Conservation (phyloP, 2,888 invertebrate species). For the Electrophaes corylata region DNA sequence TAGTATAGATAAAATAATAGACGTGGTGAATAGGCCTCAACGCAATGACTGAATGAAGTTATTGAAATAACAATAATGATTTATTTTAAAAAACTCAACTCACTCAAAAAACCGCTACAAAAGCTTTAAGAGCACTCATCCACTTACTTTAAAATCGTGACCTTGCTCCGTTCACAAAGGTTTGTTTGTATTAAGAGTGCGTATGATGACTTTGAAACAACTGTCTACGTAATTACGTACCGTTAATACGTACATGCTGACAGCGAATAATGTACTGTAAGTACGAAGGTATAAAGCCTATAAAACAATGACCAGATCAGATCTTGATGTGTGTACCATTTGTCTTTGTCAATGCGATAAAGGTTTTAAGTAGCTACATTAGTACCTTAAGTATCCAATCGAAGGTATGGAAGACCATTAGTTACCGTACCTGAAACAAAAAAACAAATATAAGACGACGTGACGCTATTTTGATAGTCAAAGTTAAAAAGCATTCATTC, state of each 20-base stretch:
- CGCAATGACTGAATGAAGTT: neutral
- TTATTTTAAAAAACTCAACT: neutral
- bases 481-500: too few species aligned
- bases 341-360: slow-evolving; percentile 24
- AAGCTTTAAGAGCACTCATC: slow-evolving; percentile 21
- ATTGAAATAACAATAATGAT: neutral
- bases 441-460: slow-evolving; percentile 22
- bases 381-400: slow-evolving; percentile 34
- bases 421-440: slow-evolving; percentile 57
- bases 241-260: slow-evolving; percentile 19
- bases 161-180: slow-evolving; percentile 52
- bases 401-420: slow-evolving; percentile 24
- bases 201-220: slow-evolving; percentile 48
- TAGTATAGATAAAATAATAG: too few species aligned
- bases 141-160: slow-evolving; percentile 44
- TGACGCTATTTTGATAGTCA: too few species aligned
- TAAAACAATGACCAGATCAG: slow-evolving; percentile 12
- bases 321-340: slow-evolving; percentile 32
- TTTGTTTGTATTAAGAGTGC: slow-evolving; percentile 54
- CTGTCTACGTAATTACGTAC: neutral
- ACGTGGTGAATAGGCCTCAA: too few species aligned
- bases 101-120: neutral
- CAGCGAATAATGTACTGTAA: slow-evolving; percentile 16
- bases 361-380: slow-evolving; percentile 28
- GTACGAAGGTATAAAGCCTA: slow-evolving; percentile 9